phyloP scores from a whole-genome alignment of 2,797 vertebrate species.

The Poecilia gillii region DNA sequence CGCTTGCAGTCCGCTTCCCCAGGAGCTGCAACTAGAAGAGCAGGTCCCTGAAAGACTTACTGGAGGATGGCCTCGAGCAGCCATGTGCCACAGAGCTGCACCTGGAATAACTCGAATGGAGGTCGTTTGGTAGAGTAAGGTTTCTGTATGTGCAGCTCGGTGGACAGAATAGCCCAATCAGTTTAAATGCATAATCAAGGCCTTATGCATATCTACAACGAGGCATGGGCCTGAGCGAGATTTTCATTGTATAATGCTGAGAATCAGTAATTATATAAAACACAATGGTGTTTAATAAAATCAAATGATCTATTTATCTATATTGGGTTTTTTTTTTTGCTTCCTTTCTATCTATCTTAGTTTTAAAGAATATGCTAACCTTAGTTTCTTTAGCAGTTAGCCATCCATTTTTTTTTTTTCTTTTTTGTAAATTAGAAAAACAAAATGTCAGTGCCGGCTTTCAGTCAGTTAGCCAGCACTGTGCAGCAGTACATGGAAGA shows the following conservation, averaged over 20 bases:
- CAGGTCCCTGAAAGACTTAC: constrained; percentile 49
- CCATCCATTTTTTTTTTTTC: neutral
- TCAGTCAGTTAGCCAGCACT: neutral
- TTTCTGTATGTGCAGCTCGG: constrained; percentile 58
- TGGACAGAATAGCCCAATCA: constrained; percentile 51
- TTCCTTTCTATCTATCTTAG: neutral
- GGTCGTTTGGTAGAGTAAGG: constrained; percentile 53
- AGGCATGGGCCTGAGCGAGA: neutral
- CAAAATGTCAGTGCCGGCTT: neutral
- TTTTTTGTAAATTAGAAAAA: neutral
- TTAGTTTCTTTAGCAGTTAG: neutral
- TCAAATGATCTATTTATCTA: neutral
- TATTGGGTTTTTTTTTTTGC: neutral
- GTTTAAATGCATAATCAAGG: constrained; percentile 43
- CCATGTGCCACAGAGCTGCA: constrained; percentile 56
- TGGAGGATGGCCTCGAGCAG: constrained; percentile 54
- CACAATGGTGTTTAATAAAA: neutral
- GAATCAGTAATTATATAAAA: neutral
- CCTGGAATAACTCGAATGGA: constrained; percentile 72
- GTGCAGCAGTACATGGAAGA: neutral
- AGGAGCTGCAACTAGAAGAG: constrained; percentile 36
- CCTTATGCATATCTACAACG: neutral
- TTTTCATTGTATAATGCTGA: neutral
- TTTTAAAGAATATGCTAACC: neutral
- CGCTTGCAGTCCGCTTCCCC: constrained; percentile 25